phyloP scores from a whole-genome alignment of 1,140 invertebrate species.

The Homalodisca vitripennis region DNA sequence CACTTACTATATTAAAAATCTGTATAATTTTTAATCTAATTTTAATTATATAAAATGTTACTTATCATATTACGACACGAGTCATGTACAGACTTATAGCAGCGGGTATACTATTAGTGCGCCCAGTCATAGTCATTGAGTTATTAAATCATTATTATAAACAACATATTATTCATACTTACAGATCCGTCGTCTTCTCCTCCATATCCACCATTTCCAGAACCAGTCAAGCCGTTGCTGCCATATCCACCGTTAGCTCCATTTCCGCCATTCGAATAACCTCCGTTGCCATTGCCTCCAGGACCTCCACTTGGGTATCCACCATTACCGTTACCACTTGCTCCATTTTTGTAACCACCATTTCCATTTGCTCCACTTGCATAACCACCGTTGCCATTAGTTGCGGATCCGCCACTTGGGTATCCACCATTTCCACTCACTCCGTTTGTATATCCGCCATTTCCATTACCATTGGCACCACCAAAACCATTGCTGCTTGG shows the following conservation, averaged over 20 bases:
- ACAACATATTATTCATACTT: constrained; percentile 17
- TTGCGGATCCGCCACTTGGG: not conserved
- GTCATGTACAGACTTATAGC: too few species aligned
- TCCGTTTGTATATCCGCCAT: not conserved
- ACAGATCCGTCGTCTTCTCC: constrained; percentile 29
- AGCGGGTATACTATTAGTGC: too few species aligned
- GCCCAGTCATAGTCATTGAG: too few species aligned
- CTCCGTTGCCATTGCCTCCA: constrained; percentile 36
- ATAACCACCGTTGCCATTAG: not conserved
- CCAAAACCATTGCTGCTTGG: not conserved
- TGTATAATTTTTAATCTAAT: too few species aligned
- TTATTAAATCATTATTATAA: not conserved
- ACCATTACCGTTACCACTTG: too few species aligned
- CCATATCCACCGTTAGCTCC: not conserved
- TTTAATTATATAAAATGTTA: too few species aligned
- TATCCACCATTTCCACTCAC: constrained; percentile 16
- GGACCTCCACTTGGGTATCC: constrained; percentile 47
- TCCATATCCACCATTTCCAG: not conserved
- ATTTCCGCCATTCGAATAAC: constrained; percentile 34
- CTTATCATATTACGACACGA: too few species aligned
- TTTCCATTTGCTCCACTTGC: not conserved
- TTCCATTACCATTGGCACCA: not conserved
- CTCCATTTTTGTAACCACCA: not conserved
- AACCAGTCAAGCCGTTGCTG: not conserved
- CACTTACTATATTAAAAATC: too few species aligned